Evolutionary conservation across 1,140 invertebrate genomes (phyloP).

Genomic region (Drosophila lini): DNA sequence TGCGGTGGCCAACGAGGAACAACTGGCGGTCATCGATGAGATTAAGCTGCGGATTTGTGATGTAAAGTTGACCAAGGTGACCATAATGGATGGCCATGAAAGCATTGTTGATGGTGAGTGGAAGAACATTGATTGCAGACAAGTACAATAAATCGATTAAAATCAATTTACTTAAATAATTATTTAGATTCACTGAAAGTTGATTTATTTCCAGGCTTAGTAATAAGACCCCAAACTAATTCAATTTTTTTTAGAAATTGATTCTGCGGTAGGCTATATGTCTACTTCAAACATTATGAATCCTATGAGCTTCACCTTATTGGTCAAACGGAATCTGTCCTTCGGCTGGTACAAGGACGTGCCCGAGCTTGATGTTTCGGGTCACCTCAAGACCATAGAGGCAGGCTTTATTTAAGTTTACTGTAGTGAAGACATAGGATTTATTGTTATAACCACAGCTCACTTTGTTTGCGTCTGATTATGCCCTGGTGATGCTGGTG

Average conservation of each 20-base stretch:
- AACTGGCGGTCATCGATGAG: constrained; percentile 89
- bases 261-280: constrained; percentile 58
- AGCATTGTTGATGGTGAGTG: constrained; percentile 66
- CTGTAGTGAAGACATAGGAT: neutral
- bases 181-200: too few species aligned
- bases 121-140: too few species aligned
- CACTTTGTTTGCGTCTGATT: constrained; percentile 87
- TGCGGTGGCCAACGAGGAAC: constrained; percentile 19
- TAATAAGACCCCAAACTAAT: neutral
- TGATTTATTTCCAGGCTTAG: too few species aligned
- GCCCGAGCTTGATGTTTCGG: constrained; percentile 93
- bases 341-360: constrained; percentile 91
- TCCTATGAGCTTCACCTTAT: constrained; percentile 92
- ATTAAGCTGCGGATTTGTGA: constrained; percentile 91
- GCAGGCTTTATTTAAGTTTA: constrained; percentile 84
- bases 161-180: too few species aligned
- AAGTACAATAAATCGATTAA: too few species aligned
- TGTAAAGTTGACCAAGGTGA: constrained; percentile 90
- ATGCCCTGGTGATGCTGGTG: constrained; percentile 91
- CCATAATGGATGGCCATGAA: constrained; percentile 64
- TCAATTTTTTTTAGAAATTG: constrained; percentile 45
- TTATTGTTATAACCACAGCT: constrained; percentile 17
- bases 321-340: constrained; percentile 93
- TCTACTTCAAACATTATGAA: constrained; percentile 86
- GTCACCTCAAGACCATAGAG: constrained; percentile 90